A percentile compares a stretch with the other conserved stretches of the same genome.
Evolutionary conservation across 2,113 vertebrate genomes (phyloP).

Genomic region (Pipa parva): DNA sequence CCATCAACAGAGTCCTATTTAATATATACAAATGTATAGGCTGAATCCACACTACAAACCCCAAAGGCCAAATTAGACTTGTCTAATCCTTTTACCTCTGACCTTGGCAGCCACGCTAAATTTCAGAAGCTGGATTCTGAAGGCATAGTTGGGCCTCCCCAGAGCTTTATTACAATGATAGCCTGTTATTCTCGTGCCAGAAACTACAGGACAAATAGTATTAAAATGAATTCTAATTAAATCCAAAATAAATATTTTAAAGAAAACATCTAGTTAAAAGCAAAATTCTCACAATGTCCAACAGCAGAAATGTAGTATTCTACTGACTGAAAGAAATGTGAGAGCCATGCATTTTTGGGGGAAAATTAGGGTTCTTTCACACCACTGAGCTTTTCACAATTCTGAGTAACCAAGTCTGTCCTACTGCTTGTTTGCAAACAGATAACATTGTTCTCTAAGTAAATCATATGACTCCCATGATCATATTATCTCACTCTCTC

Average conservation of each 20-base stretch:
- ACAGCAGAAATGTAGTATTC: too few relatives aligned
- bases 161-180: slow-evolving; percentile 21
- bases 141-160: slow-evolving; percentile 5
- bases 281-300: too few relatives aligned
- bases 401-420: too few relatives aligned
- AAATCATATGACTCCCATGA: too few relatives aligned
- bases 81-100: slow-evolving; percentile 43
- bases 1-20: slow-evolving; percentile 40
- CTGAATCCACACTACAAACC: slow-evolving; percentile 42
- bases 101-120: slow-evolving; percentile 34
- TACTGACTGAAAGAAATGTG: too few relatives aligned
- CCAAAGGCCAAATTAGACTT: slow-evolving; percentile 39
- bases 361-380: too few relatives aligned
- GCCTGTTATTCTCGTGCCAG: slow-evolving; percentile 20
- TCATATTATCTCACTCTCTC: too few relatives aligned
- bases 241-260: slow-evolving; percentile 26
- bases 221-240: slow-evolving; percentile 17
- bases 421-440: too few relatives aligned
- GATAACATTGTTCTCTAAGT: too few relatives aligned
- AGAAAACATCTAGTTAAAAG: slow-evolving; percentile 4
- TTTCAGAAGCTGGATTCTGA: slow-evolving; percentile 33
- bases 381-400: too few relatives aligned
- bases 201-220: slow-evolving; percentile 27
- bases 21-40: slow-evolving; percentile 36
- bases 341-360: too few relatives aligned